Percentiles rank a stretch among this genome's conserved stretches.
Conservation (phyloP, 2,113 vertebrate genomes). For the Pholis gunnellus region DNA sequence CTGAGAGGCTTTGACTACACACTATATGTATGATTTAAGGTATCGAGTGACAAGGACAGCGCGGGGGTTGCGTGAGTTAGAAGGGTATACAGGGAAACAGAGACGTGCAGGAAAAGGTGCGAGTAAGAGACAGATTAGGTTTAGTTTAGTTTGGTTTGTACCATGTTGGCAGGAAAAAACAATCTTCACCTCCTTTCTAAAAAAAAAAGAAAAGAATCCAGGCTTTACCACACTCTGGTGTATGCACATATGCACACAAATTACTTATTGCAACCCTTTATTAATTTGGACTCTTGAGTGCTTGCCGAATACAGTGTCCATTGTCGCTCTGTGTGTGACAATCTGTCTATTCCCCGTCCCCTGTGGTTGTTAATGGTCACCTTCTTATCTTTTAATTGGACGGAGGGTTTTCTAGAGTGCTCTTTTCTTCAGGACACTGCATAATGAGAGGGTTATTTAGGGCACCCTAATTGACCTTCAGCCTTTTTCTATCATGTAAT, state of each 20-base stretch:
- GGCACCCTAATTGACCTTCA: constrained; percentile 69
- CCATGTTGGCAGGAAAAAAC: constrained; percentile 4
- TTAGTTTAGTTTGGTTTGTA: constrained; percentile 2
- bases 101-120: background rate
- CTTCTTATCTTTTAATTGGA: constrained; percentile 81
- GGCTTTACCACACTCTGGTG: background rate
- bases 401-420: constrained; percentile 62
- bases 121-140: background rate
- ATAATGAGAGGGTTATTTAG: constrained; percentile 73
- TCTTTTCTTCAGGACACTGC: constrained; percentile 71
- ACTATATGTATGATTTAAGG: constrained; percentile 41
- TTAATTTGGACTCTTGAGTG: constrained; percentile 39
- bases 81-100: background rate
- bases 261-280: constrained; percentile 13
- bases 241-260: background rate
- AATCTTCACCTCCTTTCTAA: background rate
- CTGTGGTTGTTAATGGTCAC: constrained; percentile 71
- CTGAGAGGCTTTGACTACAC: constrained; percentile 22
- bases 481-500: constrained; percentile 44
- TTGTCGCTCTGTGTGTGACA: constrained; percentile 38
- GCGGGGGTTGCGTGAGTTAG: constrained; percentile 30
- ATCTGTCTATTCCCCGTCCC: constrained; percentile 53
- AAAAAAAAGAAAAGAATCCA: background rate
- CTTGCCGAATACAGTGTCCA: constrained; percentile 6
- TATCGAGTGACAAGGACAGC: constrained; percentile 34